Conservation (phyloP, 2,888 invertebrate species). For the Apotomis turbidana region DNA sequence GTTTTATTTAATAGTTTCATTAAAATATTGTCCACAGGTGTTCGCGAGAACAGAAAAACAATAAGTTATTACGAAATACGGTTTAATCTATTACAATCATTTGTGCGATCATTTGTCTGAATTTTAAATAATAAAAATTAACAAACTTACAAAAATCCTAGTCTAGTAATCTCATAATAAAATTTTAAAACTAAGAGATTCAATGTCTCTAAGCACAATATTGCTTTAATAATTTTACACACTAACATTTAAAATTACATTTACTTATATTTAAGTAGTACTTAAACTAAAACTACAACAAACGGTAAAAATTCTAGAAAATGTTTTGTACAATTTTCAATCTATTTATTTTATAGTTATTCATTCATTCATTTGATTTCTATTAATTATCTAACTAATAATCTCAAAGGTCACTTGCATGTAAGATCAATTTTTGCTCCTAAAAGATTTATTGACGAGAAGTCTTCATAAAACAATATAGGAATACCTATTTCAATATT, state of each 20-base stretch:
- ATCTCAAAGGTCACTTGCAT: slow-evolving; percentile 66
- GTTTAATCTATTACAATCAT: slow-evolving; percentile 60
- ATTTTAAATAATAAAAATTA: slow-evolving; percentile 74
- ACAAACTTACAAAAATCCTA: slow-evolving; percentile 60
- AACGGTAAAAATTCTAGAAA: slow-evolving; percentile 73
- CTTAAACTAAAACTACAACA: slow-evolving; percentile 63
- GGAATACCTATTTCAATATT: slow-evolving; percentile 21
- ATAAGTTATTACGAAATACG: slow-evolving; percentile 81
- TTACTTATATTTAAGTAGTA: slow-evolving; percentile 47
- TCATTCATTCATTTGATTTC: slow-evolving; percentile 9
- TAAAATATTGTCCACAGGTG: slow-evolving; percentile 73
- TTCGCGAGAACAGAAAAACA: slow-evolving; percentile 70
- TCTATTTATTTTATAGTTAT: slow-evolving; percentile 46
- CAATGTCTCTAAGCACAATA: slow-evolving; percentile 58
- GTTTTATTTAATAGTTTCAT: slow-evolving; percentile 75
- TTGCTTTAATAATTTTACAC: slow-evolving; percentile 58
- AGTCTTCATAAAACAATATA: slow-evolving; percentile 24
- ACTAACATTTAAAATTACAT: slow-evolving; percentile 47
- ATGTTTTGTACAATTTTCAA: slow-evolving; percentile 70
- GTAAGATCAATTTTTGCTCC: slow-evolving; percentile 19
- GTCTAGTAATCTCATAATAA: slow-evolving; percentile 79
- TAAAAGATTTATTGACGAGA: slow-evolving; percentile 25
- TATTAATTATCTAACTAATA: slow-evolving; percentile 59
- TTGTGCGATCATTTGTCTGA: slow-evolving; percentile 65
- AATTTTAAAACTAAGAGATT: slow-evolving; percentile 73